Conservation (phyloP, 2,797 vertebrate species). For the Crypturellus tataupa region DNA sequence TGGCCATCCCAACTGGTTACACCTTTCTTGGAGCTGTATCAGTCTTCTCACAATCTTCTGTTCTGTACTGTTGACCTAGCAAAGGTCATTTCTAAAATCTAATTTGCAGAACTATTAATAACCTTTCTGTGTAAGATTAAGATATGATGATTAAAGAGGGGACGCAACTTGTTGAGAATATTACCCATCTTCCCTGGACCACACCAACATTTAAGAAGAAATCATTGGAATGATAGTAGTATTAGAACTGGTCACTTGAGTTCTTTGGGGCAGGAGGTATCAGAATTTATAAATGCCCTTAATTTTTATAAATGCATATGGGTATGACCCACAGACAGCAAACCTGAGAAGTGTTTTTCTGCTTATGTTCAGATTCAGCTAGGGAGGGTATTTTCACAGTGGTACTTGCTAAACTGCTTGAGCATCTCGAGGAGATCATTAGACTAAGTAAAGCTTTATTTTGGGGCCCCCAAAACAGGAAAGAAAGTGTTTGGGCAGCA, state of each 20-base stretch:
- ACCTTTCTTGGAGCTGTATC: not conserved
- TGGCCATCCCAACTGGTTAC: not conserved
- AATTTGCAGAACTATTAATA: not conserved
- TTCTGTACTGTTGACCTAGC: not conserved
- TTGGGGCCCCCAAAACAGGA: not conserved
- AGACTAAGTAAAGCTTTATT: not conserved
- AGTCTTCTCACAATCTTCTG: not conserved
- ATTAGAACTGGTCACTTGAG: not conserved
- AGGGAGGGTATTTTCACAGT: not conserved
- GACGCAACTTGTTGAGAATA: not conserved
- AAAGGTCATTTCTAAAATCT: not conserved
- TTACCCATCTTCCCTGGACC: not conserved
- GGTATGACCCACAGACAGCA: not conserved
- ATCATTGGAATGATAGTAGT: not conserved
- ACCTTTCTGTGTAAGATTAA: not conserved
- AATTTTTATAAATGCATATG: not conserved
- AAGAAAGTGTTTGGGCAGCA: not conserved
- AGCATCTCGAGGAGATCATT: not conserved
- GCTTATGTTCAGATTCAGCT: not conserved
- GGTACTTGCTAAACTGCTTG: rapidly evolving
- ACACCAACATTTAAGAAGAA: not conserved
- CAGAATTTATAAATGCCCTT: not conserved
- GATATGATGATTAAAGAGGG: rapidly evolving
- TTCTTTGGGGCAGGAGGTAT: not conserved
- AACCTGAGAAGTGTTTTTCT: not conserved